These are phyloP conservation scores for Albula goreensis DNA, from an alignment of 2,113 vertebrate species.

Conservation along the genomic window DNA sequence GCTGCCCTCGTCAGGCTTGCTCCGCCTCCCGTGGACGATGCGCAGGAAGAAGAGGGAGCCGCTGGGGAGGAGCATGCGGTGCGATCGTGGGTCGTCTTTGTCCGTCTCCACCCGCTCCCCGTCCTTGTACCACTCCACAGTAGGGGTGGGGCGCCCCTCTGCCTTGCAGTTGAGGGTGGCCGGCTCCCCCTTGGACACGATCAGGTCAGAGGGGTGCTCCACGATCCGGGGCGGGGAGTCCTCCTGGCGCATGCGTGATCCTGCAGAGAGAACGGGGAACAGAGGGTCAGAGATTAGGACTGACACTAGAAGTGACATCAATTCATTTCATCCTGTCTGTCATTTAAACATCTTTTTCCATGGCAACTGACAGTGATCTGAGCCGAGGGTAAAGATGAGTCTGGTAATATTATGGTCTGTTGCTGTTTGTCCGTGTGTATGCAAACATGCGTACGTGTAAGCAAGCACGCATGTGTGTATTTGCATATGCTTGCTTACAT, in stretches of 20 bases:
- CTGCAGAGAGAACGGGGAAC: slow-evolving; percentile 57
- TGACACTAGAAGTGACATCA: background rate
- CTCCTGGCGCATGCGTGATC: slow-evolving; percentile 96
- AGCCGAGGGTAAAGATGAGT: background rate
- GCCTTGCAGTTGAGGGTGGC: slow-evolving; percentile 98
- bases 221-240: slow-evolving; percentile 95
- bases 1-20: slow-evolving; percentile 94
- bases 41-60: slow-evolving; percentile 96
- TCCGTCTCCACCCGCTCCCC: slow-evolving; percentile 96
- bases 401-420: background rate
- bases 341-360: background rate
- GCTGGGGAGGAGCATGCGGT: slow-evolving; percentile 95
- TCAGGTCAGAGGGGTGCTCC: slow-evolving; percentile 97
- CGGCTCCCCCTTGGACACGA: slow-evolving; percentile 96
- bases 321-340: background rate
- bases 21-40: slow-evolving; percentile 93
- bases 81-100: slow-evolving; percentile 92
- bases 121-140: slow-evolving; percentile 98
- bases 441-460: background rate
- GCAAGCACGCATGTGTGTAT: background rate
- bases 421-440: background rate
- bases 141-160: slow-evolving; percentile 90
- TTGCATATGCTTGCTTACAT: too few relatives aligned
- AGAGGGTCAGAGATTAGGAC: background rate
- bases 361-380: background rate